A percentile compares a stretch with the other conserved stretches of the same genome.
Evolutionary conservation across 1,140 invertebrate species (phyloP).

Genomic region (Platorchestia sp.): DNA sequence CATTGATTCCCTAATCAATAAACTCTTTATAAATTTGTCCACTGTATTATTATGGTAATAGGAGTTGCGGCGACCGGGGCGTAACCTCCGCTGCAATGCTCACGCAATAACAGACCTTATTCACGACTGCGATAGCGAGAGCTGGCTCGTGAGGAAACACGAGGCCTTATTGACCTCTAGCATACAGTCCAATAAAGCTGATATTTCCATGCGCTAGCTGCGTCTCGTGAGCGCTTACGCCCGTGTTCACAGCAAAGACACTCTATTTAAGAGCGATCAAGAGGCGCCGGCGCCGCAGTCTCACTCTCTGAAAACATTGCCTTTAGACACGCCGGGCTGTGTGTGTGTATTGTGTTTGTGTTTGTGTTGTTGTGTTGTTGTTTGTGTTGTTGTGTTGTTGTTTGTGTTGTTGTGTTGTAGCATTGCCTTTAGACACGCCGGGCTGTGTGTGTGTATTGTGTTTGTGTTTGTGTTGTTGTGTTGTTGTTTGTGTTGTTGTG

Average conservation of each 20-base stretch:
- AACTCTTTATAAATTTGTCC: slow-evolving; percentile 53
- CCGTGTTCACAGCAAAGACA: background rate
- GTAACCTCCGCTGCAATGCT: background rate
- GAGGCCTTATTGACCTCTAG: background rate
- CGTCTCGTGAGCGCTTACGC: background rate
- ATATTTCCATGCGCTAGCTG: background rate
- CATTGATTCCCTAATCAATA: slow-evolving; percentile 51
- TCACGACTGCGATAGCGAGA: background rate
- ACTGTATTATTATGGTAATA: slow-evolving; percentile 51
- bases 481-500: too few species aligned
- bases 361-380: too few species aligned
- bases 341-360: too few species aligned
- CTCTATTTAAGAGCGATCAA: slow-evolving; percentile 50
- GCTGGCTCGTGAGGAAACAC: background rate
- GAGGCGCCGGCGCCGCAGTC: slow-evolving; percentile 11
- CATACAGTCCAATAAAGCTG: background rate
- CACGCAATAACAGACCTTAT: background rate
- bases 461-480: too few species aligned
- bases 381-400: too few species aligned
- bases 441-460: too few species aligned
- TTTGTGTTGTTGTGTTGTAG: too few species aligned
- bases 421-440: too few species aligned
- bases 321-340: too few species aligned
- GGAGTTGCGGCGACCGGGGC: background rate
- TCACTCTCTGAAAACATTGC: background rate